Conservation (phyloP, 2,113 vertebrate genomes). For the Archilochus colubris region DNA sequence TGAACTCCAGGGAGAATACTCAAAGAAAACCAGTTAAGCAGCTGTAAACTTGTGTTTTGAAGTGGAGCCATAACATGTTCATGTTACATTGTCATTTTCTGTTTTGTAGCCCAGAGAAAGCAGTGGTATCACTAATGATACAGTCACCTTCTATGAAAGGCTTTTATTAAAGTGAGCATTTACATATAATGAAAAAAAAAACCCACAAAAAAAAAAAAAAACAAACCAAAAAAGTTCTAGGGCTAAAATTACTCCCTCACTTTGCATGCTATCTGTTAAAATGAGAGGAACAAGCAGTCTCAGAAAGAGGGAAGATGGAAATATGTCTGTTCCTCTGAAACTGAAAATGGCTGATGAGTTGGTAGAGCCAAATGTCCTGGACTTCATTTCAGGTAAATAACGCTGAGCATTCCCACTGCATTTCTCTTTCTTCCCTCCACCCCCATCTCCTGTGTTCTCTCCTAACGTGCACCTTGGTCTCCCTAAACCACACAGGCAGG, state of each 20-base stretch:
- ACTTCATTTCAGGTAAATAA: conserved; percentile 40
- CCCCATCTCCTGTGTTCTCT: background rate
- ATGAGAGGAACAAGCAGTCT: background rate
- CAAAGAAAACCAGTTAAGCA: conserved; percentile 1
- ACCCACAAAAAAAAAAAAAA: no score
- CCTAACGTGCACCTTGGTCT: background rate
- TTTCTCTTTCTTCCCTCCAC: background rate
- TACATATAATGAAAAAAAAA: conserved; percentile 4
- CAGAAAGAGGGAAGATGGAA: background rate
- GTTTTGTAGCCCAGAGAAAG: conserved; percentile 3
- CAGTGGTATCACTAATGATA: background rate
- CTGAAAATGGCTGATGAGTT: background rate
- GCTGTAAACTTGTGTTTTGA: background rate
- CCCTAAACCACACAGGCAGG: conserved; percentile 28
- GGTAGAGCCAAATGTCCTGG: conserved; percentile 32
- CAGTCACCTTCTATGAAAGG: background rate
- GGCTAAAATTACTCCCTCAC: background rate
- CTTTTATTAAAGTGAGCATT: conserved; percentile 4
- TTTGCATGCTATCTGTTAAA: conserved; percentile 2
- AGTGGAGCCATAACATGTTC: background rate
- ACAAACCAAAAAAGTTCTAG: background rate
- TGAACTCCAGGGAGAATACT: background rate
- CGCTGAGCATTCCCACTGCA: background rate
- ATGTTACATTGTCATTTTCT: background rate
- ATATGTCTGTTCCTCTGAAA: conserved; percentile 6